These are phyloP conservation scores for Calliphora vomitoria DNA, from an alignment of 2,888 invertebrate species.

Conservation along the genomic window DNA sequence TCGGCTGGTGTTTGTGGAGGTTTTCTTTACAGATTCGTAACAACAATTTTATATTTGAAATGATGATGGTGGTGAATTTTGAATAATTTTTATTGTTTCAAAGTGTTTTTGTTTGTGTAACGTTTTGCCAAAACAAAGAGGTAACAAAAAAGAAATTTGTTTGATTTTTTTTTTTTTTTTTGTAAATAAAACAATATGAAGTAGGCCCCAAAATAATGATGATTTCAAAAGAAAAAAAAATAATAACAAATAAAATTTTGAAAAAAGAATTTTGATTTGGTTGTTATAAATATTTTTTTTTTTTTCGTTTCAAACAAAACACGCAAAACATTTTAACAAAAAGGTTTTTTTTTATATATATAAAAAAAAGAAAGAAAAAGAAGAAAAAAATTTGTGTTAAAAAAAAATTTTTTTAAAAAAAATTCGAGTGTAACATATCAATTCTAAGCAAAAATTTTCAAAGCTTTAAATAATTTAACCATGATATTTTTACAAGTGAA, in stretches of 20 bases:
- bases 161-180: not conserved
- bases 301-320: conserved; percentile 69
- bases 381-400: conserved; percentile 56
- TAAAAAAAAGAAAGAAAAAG: conserved; percentile 60
- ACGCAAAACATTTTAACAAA: conserved; percentile 70
- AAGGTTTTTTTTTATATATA: conserved; percentile 46
- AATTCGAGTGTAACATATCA: conserved; percentile 48
- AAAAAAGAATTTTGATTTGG: not conserved
- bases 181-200: not conserved
- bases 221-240: conserved; percentile 47
- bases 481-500: conserved; percentile 74
- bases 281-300: conserved; percentile 17
- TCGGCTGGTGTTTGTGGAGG: conserved; percentile 85
- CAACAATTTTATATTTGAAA: conserved; percentile 67
- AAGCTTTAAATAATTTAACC: conserved; percentile 46
- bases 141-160: not conserved
- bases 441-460: conserved; percentile 72
- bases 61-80: conserved; percentile 72
- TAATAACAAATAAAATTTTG: conserved; percentile 40
- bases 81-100: conserved; percentile 76
- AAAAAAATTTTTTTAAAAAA: conserved; percentile 63
- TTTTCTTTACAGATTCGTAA: conserved; percentile 81
- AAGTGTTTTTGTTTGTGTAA: conserved; percentile 75
- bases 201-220: conserved; percentile 48
- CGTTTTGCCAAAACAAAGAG: conserved; percentile 43